Evolutionary conservation across 2,113 vertebrate species (phyloP).

Genomic region (Lutjanus erythropterus): DNA sequence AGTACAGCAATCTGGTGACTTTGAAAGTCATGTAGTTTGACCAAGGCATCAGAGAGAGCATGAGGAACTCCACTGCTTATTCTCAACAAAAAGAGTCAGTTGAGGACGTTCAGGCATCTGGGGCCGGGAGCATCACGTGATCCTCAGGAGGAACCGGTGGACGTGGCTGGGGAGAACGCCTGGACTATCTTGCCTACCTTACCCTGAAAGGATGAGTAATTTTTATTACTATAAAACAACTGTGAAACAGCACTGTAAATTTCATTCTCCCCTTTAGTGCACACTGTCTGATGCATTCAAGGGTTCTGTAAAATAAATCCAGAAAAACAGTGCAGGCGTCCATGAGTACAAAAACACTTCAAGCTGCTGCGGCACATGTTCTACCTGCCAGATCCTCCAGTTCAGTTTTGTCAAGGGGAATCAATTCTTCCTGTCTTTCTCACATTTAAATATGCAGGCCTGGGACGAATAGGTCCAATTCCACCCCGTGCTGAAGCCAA

Average conservation of each 20-base stretch:
- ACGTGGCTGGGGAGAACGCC: too few species aligned
- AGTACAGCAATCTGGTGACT: too few species aligned
- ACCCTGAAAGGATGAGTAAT: too few species aligned
- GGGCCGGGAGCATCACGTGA: background rate
- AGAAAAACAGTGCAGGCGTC: background rate
- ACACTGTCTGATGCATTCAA: background rate
- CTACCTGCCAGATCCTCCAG: constrained; percentile 14
- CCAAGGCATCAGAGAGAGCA: background rate
- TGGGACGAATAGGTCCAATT: constrained; percentile 10
- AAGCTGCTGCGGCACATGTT: background rate
- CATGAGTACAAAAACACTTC: constrained; percentile 7
- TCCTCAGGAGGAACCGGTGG: background rate
- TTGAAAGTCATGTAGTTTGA: too few species aligned
- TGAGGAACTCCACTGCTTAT: background rate
- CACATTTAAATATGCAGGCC: constrained; percentile 17
- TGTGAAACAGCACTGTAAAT: background rate
- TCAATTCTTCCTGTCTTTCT: constrained; percentile 3
- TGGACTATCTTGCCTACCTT: too few species aligned
- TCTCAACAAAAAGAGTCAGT: background rate
- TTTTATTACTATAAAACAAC: background rate
- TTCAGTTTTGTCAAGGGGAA: constrained; percentile 14
- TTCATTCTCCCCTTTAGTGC: background rate
- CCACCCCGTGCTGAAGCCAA: constrained; percentile 15
- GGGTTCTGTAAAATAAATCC: background rate
- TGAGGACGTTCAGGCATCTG: background rate